Percentiles rank a stretch among this genome's conserved stretches.
Evolutionary conservation across 1,140 invertebrate genomes (phyloP).

Genomic region (Colletes gigas): DNA sequence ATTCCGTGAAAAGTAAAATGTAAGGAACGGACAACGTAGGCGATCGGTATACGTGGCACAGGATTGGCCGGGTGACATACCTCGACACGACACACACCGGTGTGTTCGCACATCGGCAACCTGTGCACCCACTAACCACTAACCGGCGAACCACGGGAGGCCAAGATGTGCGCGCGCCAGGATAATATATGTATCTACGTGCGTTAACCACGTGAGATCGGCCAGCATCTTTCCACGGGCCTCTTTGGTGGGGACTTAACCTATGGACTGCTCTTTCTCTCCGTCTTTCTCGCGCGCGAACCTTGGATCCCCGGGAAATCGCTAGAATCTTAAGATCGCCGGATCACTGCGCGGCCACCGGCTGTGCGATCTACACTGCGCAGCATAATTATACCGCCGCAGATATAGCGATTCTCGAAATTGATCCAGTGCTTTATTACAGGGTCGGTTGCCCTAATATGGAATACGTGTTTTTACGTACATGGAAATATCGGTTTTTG

Average conservation of each 20-base stretch:
- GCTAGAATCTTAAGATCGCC: slow-evolving; percentile 13
- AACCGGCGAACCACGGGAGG: slow-evolving; percentile 63
- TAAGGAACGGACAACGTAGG: slow-evolving; percentile 57
- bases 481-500: background rate
- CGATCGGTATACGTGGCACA: slow-evolving; percentile 49
- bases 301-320: slow-evolving; percentile 34
- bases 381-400: too few relatives aligned
- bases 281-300: slow-evolving; percentile 24
- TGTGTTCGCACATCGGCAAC: slow-evolving; percentile 64
- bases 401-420: too few relatives aligned
- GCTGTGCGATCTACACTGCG: background rate
- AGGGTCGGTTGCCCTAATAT: too few relatives aligned
- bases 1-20: background rate
- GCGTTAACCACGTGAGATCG: slow-evolving; percentile 72
- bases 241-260: slow-evolving; percentile 55
- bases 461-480: too few relatives aligned
- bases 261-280: slow-evolving; percentile 47
- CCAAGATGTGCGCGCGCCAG: slow-evolving; percentile 71
- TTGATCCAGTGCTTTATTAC: too few relatives aligned
- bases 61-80: slow-evolving; percentile 45
- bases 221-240: slow-evolving; percentile 67
- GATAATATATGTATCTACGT: slow-evolving; percentile 73
- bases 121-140: slow-evolving; percentile 76
- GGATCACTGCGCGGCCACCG: background rate
- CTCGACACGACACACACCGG: slow-evolving; percentile 45